These are phyloP conservation scores for Motacilla tschutschensis DNA, from an alignment of 2,113 vertebrate species.

Conservation along the genomic window DNA sequence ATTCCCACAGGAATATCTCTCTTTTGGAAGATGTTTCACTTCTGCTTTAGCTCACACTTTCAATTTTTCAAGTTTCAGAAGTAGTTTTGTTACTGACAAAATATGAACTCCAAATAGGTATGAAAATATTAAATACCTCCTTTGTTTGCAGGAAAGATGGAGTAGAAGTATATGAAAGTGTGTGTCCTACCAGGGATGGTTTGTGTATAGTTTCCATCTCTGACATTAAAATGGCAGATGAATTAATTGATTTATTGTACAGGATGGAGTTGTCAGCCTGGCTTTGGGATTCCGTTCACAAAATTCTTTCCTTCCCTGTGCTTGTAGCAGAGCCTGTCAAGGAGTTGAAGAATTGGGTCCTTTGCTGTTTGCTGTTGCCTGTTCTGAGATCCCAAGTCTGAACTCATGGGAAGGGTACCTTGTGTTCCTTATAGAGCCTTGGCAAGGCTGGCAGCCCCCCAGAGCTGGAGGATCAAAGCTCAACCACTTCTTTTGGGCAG, in stretches of 20 bases:
- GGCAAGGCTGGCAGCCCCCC: neutral
- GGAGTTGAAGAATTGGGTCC: neutral
- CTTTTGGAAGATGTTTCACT: neutral
- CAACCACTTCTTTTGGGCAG: neutral
- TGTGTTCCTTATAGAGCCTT: neutral
- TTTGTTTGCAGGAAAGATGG: neutral
- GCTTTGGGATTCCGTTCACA: neutral
- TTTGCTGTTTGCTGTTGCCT: neutral
- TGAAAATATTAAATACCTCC: neutral
- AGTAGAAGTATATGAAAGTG: neutral
- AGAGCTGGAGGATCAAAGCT: neutral
- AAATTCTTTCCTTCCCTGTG: accelerated
- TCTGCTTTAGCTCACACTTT: neutral
- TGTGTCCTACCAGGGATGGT: neutral
- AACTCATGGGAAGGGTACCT: neutral
- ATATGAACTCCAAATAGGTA: neutral
- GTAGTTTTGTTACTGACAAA: neutral
- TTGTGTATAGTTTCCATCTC: neutral
- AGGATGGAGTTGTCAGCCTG: neutral
- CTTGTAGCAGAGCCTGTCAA: neutral
- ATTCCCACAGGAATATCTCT: neutral
- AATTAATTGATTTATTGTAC: neutral
- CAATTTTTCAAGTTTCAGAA: neutral
- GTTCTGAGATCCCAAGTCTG: neutral
- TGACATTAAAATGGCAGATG: accelerated